Evolutionary conservation across 2,888 invertebrate species (phyloP).

Genomic region (Eubasilissa splendida): DNA sequence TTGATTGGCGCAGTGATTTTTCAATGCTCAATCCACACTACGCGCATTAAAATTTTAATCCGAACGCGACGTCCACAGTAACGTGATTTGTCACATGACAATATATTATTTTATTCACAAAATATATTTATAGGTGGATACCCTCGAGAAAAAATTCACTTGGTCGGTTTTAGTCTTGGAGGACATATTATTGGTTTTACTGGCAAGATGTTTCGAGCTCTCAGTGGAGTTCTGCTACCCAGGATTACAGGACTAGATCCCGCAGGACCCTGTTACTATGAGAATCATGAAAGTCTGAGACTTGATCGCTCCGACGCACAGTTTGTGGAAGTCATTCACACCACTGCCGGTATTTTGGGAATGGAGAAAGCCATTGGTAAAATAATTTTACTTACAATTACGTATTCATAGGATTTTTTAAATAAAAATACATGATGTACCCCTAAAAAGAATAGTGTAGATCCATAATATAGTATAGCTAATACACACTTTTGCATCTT

Average conservation of each 20-base stretch:
- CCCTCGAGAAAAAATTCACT: conserved; percentile 23
- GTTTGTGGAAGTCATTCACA: conserved; percentile 53
- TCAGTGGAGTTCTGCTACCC: conserved; percentile 47
- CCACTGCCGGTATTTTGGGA: conserved; percentile 31
- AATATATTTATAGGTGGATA: not conserved
- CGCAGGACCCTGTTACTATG: conserved; percentile 55
- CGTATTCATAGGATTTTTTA: too few relatives aligned
- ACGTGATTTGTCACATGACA: too few relatives aligned
- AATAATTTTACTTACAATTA: not conserved
- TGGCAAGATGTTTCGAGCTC: conserved; percentile 33
- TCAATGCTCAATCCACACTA: too few relatives aligned
- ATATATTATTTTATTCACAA: too few relatives aligned
- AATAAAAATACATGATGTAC: too few relatives aligned
- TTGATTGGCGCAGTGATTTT: too few relatives aligned
- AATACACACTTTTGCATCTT: too few relatives aligned
- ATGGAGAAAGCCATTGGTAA: conserved; percentile 33
- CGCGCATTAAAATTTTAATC: too few relatives aligned
- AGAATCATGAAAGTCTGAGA: conserved; percentile 32
- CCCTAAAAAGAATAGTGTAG: too few relatives aligned
- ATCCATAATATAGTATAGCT: too few relatives aligned
- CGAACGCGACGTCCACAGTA: too few relatives aligned
- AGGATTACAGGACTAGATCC: conserved; percentile 47
- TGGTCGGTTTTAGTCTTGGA: conserved; percentile 50
- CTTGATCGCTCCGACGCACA: not conserved
- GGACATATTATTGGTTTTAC: conserved; percentile 48